Conservation (phyloP, 1,140 invertebrate species). For the Penaeus indicus region DNA sequence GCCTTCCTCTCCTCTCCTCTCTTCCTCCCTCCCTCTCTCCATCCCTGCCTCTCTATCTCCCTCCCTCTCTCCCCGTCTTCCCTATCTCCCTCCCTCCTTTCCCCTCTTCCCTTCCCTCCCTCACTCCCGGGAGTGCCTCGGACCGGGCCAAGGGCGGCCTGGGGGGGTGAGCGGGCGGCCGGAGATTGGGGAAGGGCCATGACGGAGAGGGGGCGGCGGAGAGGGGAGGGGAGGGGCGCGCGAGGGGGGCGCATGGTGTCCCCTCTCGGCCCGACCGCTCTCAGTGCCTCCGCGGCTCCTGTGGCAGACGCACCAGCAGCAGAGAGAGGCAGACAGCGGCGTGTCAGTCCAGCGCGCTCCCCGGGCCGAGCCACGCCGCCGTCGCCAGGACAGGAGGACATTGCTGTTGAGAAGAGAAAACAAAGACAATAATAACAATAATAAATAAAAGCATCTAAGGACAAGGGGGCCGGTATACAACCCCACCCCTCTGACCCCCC, state of each 20-base stretch:
- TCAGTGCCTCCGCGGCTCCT: slow-evolving; percentile 60
- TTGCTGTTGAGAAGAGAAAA: background rate
- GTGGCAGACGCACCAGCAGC: slow-evolving; percentile 53
- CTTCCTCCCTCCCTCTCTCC: background rate
- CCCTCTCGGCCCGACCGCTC: slow-evolving; percentile 37
- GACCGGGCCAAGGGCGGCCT: background rate
- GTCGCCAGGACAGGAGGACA: slow-evolving; percentile 10
- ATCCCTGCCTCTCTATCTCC: background rate
- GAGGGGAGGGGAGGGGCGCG: background rate
- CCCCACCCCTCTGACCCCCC: background rate
- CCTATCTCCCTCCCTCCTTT: background rate
- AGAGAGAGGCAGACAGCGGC: no score
- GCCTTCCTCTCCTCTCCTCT: background rate
- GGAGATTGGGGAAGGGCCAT: background rate
- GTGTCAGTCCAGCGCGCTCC: background rate
- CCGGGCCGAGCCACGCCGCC: slow-evolving; percentile 16
- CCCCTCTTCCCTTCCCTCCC: background rate
- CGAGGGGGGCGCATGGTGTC: background rate
- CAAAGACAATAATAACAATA: no score
- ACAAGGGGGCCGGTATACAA: background rate
- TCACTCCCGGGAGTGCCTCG: background rate
- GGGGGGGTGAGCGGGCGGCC: background rate
- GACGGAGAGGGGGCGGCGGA: background rate
- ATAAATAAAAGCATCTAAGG: background rate
- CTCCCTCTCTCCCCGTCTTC: background rate